Percentiles rank a stretch among this genome's conserved stretches.
Evolutionary conservation across 35 echinoderm and acorn worm genomes (phyloP).

Genomic region (Apostichopus japonicus): DNA sequence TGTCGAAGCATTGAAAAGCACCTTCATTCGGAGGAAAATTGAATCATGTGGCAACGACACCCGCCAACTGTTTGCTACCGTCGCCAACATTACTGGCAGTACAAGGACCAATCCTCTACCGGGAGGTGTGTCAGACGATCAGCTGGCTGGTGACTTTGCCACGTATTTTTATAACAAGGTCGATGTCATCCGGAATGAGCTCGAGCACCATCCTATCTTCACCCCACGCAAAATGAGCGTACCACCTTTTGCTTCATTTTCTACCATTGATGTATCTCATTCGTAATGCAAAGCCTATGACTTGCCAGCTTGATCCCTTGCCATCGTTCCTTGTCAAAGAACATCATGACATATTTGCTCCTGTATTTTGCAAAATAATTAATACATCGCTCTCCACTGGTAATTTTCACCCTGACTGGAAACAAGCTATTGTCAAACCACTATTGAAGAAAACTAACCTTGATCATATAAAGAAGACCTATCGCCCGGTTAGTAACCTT

Average conservation of each 20-base stretch:
- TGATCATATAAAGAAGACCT: no score
- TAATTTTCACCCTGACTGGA: no score
- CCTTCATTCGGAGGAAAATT: neutral
- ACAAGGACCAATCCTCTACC: neutral
- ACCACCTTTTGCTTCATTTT: neutral
- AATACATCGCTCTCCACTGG: no score
- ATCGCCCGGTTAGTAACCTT: no score
- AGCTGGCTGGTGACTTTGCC: slow-evolving; percentile 36
- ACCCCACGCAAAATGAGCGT: neutral
- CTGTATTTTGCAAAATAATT: no score
- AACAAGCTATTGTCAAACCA: no score
- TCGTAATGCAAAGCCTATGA: slow-evolving; percentile 46
- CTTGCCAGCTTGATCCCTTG: slow-evolving; percentile 40
- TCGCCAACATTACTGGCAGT: slow-evolving; percentile 20
- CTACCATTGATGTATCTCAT: slow-evolving; percentile 42
- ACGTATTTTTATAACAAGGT: slow-evolving; percentile 53
- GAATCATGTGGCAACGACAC: slow-evolving; percentile 47
- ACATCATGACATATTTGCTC: no score
- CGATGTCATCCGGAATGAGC: slow-evolving; percentile 27
- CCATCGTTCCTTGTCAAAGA: slow-evolving; percentile 40
- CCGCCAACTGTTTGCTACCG: neutral
- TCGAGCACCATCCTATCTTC: no score
- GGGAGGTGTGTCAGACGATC: slow-evolving; percentile 19
- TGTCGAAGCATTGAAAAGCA: neutral
- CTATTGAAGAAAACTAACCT: no score